These are phyloP conservation scores for Tetranychus truncatus DNA, from an alignment of 2,888 invertebrate species.

Conservation along the genomic window DNA sequence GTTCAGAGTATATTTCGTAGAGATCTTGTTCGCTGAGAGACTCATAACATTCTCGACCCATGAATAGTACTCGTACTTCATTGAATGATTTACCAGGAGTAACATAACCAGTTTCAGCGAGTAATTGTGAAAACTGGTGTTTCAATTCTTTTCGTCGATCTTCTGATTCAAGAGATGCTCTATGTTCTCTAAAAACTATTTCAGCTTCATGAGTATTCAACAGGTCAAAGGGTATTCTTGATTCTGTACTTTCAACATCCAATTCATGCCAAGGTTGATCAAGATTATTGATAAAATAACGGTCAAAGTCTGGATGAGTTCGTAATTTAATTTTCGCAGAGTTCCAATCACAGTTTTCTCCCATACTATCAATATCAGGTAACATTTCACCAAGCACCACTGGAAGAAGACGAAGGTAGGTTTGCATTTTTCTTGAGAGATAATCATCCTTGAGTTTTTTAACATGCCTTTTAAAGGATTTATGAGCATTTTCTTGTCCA, in stretches of 20 bases:
- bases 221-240: slow-evolving; percentile 76
- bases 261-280: slow-evolving; percentile 60
- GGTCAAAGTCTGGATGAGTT: slow-evolving; percentile 75
- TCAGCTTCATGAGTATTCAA: slow-evolving; percentile 78
- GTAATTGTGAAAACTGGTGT: slow-evolving; percentile 73
- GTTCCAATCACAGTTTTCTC: slow-evolving; percentile 63
- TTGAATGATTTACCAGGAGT: slow-evolving; percentile 82
- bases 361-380: slow-evolving; percentile 51
- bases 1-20: slow-evolving; percentile 76
- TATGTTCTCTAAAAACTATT: slow-evolving; percentile 70
- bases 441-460: slow-evolving; percentile 63
- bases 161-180: slow-evolving; percentile 75
- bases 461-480: slow-evolving; percentile 56
- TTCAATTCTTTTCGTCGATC: slow-evolving; percentile 80
- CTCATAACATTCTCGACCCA: slow-evolving; percentile 86
- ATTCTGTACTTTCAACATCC: slow-evolving; percentile 45
- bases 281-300: slow-evolving; percentile 70
- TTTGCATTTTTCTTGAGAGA: slow-evolving; percentile 51
- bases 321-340: slow-evolving; percentile 65
- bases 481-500: slow-evolving; percentile 62
- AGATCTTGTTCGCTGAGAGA: slow-evolving; percentile 72
- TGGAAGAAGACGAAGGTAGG: slow-evolving; percentile 57
- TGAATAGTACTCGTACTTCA: slow-evolving; percentile 63
- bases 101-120: slow-evolving; percentile 83
- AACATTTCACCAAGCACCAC: slow-evolving; percentile 56